Evolutionary conservation across 2,888 invertebrate species (phyloP).

Genomic region (Willowsia nigromaculata): DNA sequence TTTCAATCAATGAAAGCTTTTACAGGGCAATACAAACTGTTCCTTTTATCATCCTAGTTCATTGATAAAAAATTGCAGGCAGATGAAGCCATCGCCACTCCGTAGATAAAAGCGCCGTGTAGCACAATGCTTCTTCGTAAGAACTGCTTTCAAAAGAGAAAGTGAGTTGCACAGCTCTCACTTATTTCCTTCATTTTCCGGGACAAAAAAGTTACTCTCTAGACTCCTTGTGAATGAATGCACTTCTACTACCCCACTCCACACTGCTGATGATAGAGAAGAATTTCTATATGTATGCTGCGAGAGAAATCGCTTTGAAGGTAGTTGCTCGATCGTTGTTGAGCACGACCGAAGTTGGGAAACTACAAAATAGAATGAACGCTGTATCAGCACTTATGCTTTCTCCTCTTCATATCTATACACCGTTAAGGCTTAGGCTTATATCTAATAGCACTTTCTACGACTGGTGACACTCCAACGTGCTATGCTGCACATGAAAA

Average conservation of each 20-base stretch:
- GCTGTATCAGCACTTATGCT: constrained; percentile 38
- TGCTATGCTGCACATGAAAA: neutral
- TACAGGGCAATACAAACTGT: neutral
- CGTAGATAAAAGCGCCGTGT: neutral
- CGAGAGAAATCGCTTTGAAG: neutral
- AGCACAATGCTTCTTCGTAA: neutral
- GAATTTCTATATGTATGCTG: neutral
- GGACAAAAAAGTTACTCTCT: neutral
- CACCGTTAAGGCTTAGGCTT: neutral
- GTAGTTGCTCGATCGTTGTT: constrained; percentile 9
- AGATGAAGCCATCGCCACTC: constrained; percentile 29
- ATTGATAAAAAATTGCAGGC: constrained; percentile 46
- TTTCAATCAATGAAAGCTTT: constrained; percentile 11
- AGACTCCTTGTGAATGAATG: constrained; percentile 39
- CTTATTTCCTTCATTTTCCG: neutral
- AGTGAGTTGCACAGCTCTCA: neutral
- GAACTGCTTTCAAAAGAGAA: constrained; percentile 6
- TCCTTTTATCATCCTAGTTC: neutral
- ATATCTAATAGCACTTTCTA: neutral
- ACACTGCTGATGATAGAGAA: neutral
- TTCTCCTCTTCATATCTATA: neutral
- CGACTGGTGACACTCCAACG: neutral
- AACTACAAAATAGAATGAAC: neutral
- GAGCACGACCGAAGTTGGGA: neutral
- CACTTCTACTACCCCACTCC: constrained; percentile 10